Evolutionary conservation across 2,888 invertebrate genomes (phyloP), one percentile per base, ranked within the genome.

Genomic region (Aphrophora alni): DNA sequence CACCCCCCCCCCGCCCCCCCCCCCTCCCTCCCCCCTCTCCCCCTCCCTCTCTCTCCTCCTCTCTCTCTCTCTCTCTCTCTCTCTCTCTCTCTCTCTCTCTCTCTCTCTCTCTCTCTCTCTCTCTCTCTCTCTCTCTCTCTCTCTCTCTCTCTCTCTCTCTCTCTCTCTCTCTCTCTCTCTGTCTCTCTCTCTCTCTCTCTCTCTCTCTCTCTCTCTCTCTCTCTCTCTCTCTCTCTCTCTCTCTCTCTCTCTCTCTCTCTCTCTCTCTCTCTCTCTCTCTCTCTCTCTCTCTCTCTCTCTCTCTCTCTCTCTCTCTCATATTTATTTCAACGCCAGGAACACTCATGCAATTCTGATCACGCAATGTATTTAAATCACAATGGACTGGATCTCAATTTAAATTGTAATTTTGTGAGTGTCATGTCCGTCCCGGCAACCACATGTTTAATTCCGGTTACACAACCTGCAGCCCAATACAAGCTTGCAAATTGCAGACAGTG

Each of bases 51-150:
- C 33, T 24, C 44, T 59, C 33, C 24, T 5, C 33, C 0, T 69
- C 70, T 70, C 38, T 26, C 33, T 78, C 44, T 44, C 72, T 27
- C 44, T 28, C 38, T 26, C 71, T 78, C 26, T 70, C 71, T 38
- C 26, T 78, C 26, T 24, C 38, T 25, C 33, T 24, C 24, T 78
- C 24, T 14, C 38, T 78, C 38, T 38, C 44, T 24, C 28, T 59
- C 12, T 72, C 26, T 27, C 26, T 72, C 73, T 3, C 24, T 33
- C 33, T 21, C 27, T 38, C 25, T 33, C 59, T 68, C 68, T 71
- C 80, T 26, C 25, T 71, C 14, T 27, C 77, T 71, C 24, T 5
- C 38, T 17, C 71, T 17, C n/a, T n/a, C 0, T 25, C 3, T 28
- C 33, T 24, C 1, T 10, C 70, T 0, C 26, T 0, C 69, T 17